Percentiles rank a stretch among this genome's conserved stretches.
Conservation (phyloP, 2,797 vertebrate species). For the Syndactyla subalaris region DNA sequence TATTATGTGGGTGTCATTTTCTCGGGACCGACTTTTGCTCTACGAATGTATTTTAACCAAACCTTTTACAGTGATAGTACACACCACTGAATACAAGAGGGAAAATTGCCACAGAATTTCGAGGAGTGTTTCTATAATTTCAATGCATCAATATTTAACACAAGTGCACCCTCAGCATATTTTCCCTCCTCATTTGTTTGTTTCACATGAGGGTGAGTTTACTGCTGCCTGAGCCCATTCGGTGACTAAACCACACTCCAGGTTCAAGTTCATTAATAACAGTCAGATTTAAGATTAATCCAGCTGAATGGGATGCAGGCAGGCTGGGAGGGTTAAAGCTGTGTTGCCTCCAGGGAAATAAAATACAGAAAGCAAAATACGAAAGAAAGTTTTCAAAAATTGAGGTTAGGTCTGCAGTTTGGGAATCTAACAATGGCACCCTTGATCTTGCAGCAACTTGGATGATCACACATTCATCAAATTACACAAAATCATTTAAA, state of each 20-base stretch:
- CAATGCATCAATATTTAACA: background rate
- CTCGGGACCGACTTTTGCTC: background rate
- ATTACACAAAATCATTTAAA: background rate
- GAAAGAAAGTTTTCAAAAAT: background rate
- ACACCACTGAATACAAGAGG: rapidly evolving
- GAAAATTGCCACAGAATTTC: background rate
- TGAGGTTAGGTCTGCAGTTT: background rate
- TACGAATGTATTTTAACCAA: background rate
- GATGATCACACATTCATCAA: background rate
- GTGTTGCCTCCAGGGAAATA: background rate
- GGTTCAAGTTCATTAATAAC: background rate
- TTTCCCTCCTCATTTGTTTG: background rate
- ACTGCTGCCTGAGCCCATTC: background rate
- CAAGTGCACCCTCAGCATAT: background rate
- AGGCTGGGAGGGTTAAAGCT: background rate
- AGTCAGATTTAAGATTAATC: slow-evolving; percentile 12
- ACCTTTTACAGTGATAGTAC: background rate
- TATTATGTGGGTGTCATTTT: background rate
- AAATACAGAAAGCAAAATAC: background rate
- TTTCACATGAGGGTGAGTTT: background rate
- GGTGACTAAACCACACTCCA: background rate
- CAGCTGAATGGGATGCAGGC: background rate
- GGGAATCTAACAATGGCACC: background rate
- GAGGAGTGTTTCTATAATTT: background rate
- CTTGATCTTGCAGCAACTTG: background rate